Base-by-base conservation (phyloP, 1,140 invertebrate genomes). In the Atta texana region DNA sequence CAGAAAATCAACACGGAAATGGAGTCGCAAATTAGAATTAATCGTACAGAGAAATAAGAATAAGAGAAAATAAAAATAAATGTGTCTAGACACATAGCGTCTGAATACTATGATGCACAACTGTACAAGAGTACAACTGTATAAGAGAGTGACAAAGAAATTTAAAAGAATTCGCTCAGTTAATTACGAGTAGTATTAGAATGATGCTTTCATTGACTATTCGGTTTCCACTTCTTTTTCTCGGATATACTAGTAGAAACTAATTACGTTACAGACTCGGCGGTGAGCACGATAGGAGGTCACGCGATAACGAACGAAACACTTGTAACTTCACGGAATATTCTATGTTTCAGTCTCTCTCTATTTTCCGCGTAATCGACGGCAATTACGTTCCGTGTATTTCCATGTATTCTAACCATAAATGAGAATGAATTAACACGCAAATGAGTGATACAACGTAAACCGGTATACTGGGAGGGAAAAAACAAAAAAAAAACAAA, bases 271-370 rank as follows among this genome's bases (percentile, higher is more conserved):
- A 39, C 28, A 51, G 39, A 39, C 14, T 44, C 31, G 21, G 16
- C 24, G 24, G n/a, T 28, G 28, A 34, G 49, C 82, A 85, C 74
- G 61, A 64, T 78, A 44, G 44, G 21, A 59, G 82, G 59, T 85
- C 82, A 85, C 82, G 82, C 72, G 59, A 85, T 85, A 64, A 85
- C 59, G 72, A 85, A 85, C 59, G 72, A 85, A 85, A 78, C 74
- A 85, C 82, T 85, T 66, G 82, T 61, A 85, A 66, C 31, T 77
- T 77, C 59, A 55, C 71, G 55, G 72, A 66, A 64, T 55, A 61
- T 77, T 85, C 57, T 49, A 57, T 31, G 57, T 78, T 77, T 85
- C 74, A 31, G 31, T 44, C 82, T 78, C 74, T 77, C 81, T 44
- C 39, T 24, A 78, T 85, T 85, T 82, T 82, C 68, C 68, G 39